Base-by-base conservation (phyloP, 2,888 invertebrate species). In the Lampropteryx suffumata region DNA sequence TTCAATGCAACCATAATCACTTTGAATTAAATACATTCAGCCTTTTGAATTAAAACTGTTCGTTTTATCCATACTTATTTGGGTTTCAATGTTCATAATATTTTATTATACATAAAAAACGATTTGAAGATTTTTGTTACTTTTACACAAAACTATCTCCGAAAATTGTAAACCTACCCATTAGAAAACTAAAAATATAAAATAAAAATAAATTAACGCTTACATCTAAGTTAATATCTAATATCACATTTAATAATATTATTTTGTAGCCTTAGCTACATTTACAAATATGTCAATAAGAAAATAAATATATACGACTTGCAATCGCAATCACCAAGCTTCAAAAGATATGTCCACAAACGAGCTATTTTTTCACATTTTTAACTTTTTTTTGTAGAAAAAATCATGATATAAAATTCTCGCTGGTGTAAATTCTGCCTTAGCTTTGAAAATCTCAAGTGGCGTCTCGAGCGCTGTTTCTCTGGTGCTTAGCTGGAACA, bases 401-500 rank as follows among this genome's bases (percentile, higher is more conserved):
- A 10, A 11, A 12, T 21, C 12, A 24, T 24, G 35, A 12, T 36
- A 8, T 4, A 13, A 33, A 21, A 24, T 12, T 24, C 35, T 48
- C 30, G 35, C 28, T 41, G 14, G 21, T 51, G 29, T 53, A 50
- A 48, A 32, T 32, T 46, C 39, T 21, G 26, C 10, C 26, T 36
- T 39, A 47, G 42, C 44, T 61, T 28, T 29, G 3, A 21, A 27
- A 28, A 12, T 35, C 64, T 88, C 85, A 89, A 57, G 88, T 89
- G 9, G 88, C 82, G 29, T 89, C 89, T 50, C 85, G 76, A 5
- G 85, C 83, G 33, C 80, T 83, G 73, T 84, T 90, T 57, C 88
- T 80, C 75, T 90, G 90, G 72, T 90, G 90, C 71, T 90, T 90
- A 14, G 90, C 90, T 90, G 82, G 14, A 87, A 89, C 73, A 82